Evolutionary conservation across 2,888 invertebrate species (phyloP), one percentile per base, ranked within the genome.

Genomic region (Perizoma affinitatum): DNA sequence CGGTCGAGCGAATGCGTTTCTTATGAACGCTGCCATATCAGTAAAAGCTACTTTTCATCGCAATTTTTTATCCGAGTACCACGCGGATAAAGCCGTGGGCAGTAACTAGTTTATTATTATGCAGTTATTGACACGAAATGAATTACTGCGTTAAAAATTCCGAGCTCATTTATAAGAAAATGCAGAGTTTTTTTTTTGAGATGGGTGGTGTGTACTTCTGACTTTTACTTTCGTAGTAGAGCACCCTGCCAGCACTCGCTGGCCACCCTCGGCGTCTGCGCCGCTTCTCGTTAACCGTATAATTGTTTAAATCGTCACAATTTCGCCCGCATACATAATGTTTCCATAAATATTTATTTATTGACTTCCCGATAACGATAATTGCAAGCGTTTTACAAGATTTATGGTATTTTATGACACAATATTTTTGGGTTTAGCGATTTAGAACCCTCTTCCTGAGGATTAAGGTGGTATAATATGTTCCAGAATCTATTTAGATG

Each of bases 231-330:
- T 7, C 38, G 38, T 68, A 63, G 78, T 80, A 74, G 82, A 86
- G 84, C 72, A 59, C 50, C 68, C 9, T 74, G 0, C 69, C 9
- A 6, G 54, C 48, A n/a, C 45, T 54, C 58, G 35, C 9, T 58
- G 83, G 74, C 83, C 84, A 84, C 84, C 84, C 83, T 76, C 73
- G 65, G 77, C 75, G 84, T 63, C 69, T 64, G 70, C 69, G 70
- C 73, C 72, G 73, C 73, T 79, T 82, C 83, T 84, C 80, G 83
- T 83, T 86, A 85, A 80, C 78, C 72, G 78, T 78, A 78, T 87
- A 88, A 89, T 89, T 88, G 87, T 87, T 86, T 82, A 86, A 88
- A 88, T 87, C 86, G 87, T 86, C 82, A 87, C 87, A 86, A 88
- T 86, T 83, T 85, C 77, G 75, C 84, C 84, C 84, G 84, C 86